These are phyloP conservation scores for Drosophila leontia DNA, from an alignment of 1,140 invertebrate genomes.

Conservation along the genomic window DNA sequence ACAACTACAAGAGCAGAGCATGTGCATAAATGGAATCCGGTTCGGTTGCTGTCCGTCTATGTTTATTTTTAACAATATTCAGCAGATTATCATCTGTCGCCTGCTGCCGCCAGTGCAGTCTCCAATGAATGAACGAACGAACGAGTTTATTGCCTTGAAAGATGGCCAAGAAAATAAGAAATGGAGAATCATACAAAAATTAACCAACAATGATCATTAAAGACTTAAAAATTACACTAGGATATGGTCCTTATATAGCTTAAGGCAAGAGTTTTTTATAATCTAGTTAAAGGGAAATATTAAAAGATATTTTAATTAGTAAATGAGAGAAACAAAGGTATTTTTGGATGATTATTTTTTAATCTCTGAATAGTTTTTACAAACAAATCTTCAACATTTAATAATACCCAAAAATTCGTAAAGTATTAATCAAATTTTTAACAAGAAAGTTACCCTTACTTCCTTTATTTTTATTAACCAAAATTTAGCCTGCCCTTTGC, in stretches of 20 bases:
- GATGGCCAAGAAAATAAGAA: conserved; percentile 47
- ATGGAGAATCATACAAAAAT: not conserved
- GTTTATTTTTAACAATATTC: conserved; percentile 79
- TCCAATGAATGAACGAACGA: conserved; percentile 52
- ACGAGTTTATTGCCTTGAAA: conserved; percentile 69
- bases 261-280: not conserved
- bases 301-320: not conserved
- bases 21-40: conserved; percentile 68
- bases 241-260: not conserved
- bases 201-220: conserved; percentile 11
- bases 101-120: conserved; percentile 17
- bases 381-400: too few relatives aligned
- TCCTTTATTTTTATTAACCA: too few relatives aligned
- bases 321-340: not conserved
- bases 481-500: not conserved
- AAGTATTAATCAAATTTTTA: not conserved
- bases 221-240: not conserved
- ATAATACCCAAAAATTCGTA: too few relatives aligned
- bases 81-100: conserved; percentile 77
- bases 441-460: too few relatives aligned
- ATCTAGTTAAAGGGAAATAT: not conserved
- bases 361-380: not conserved
- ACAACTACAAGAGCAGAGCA: conserved; percentile 18
- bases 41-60: conserved; percentile 47
- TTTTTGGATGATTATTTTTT: not conserved